A percentile compares a stretch with the other conserved stretches of the same genome.
Conservation (phyloP, 2,888 invertebrate species). For the Leptopilina drosophilae region DNA sequence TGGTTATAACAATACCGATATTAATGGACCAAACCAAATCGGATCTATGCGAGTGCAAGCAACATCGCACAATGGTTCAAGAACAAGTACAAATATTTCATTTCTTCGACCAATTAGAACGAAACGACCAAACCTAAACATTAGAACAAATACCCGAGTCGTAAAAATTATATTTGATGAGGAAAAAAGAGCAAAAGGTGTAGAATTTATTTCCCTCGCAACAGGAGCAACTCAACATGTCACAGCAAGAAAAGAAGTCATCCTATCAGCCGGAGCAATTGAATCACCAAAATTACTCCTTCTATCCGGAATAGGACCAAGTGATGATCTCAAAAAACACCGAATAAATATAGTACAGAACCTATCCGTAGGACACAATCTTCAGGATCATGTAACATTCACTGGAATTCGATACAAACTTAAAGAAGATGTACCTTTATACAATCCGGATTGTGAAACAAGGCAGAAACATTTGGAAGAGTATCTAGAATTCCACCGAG, state of each 20-base stretch:
- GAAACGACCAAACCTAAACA: conserved; percentile 54
- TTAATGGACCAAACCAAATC: conserved; percentile 30
- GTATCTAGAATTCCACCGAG: background rate
- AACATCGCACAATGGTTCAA: conserved; percentile 35
- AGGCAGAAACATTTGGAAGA: background rate
- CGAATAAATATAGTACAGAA: conserved; percentile 80
- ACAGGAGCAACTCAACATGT: conserved; percentile 71
- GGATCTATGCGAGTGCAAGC: conserved; percentile 28
- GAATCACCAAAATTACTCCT: conserved; percentile 93
- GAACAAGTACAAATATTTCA: conserved; percentile 41
- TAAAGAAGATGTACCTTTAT: no score
- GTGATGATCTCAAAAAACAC: conserved; percentile 78
- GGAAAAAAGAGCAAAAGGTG: conserved; percentile 39
- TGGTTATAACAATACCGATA: conserved; percentile 38
- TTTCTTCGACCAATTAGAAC: conserved; percentile 45
- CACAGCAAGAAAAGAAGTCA: conserved; percentile 86
- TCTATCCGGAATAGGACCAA: conserved; percentile 86
- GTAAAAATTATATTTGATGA: conserved; percentile 33
- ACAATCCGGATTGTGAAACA: conserved; percentile 60
- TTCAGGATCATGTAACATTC: conserved; percentile 82
- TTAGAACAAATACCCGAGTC: conserved; percentile 29
- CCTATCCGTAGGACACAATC: conserved; percentile 81
- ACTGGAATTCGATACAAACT: conserved; percentile 76
- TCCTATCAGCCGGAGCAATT: conserved; percentile 91
- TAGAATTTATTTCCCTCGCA: conserved; percentile 32